Base-by-base conservation (phyloP, 2,888 invertebrate genomes). In the Protodeltote pygarga region DNA sequence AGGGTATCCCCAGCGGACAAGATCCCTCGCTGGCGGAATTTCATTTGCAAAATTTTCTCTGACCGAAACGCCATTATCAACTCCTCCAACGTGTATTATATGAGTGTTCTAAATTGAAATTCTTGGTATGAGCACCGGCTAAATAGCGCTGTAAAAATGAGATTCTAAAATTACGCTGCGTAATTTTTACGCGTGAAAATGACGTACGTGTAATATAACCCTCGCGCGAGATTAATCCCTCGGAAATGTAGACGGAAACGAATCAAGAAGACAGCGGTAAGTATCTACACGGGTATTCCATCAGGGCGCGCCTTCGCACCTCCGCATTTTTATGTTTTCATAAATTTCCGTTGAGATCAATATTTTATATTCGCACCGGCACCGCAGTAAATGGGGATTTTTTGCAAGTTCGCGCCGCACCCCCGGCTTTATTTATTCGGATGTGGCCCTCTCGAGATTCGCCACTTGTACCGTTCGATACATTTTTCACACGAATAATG, bases 291-390 rank as follows among this genome's bases (percentile, higher is more conserved):
- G 81, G 72, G 76, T 84, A 81, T 84, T 85, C 83, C 84, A 85
- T 85, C 85, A 83, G 78, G 75, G 68, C 54, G 65, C 45, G 51
- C 60, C 70, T 82, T 81, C 82, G 74, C 86, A 86, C 84, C 85
- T 85, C 71, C 74, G 72, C 78, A 74, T 85, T 89, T 88, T 88
- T 89, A 89, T 85, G 86, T 88, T 89, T 90, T 89, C 88, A 89
- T 88, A 90, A 88, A 89, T 89, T 87, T 83, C 77, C 83, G 75
- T 76, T 65, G 79, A 80, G 88, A 90, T 91, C 91, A 87, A 90
- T 90, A 87, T 89, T 89, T 88, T 86, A 89, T 87, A 87, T 87
- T 83, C 84, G 79, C 83, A 74, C 80, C 75, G 78, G 64, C 77
- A 74, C 75, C 77, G 76, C 75, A 75, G 78, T 77, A 72, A 79